Conservation (phyloP, 2,113 vertebrate species). For the Peromyscus californicus region DNA sequence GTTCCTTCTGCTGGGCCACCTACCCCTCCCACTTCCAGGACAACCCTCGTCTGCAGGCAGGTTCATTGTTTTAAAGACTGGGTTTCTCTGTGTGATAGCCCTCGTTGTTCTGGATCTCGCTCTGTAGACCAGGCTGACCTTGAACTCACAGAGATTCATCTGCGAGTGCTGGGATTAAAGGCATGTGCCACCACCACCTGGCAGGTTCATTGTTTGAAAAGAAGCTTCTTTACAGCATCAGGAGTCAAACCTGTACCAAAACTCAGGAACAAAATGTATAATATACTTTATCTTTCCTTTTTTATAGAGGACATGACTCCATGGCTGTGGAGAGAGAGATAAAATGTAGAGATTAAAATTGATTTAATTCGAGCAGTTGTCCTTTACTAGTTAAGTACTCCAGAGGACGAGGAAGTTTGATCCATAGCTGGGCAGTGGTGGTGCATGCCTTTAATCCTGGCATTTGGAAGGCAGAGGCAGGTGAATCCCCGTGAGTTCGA, state of each 20-base stretch:
- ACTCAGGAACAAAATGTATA: not conserved
- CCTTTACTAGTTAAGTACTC: not conserved
- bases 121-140: too few species aligned
- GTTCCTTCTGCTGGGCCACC: not conserved
- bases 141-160: too few species aligned
- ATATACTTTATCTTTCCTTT: not conserved
- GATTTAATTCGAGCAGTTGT: not conserved
- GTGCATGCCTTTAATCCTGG: too few species aligned
- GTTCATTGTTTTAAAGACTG: not conserved
- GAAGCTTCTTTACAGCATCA: not conserved
- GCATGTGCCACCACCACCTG: too few species aligned
- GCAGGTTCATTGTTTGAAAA: not conserved
- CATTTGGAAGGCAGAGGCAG: too few species aligned
- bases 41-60: not conserved
- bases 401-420: not conserved
- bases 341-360: not conserved
- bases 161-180: too few species aligned
- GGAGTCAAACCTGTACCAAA: not conserved
- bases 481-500: too few species aligned
- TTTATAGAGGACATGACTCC: not conserved
- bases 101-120: too few species aligned
- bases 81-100: too few species aligned
- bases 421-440: too few species aligned
- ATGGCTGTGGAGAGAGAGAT: not conserved
- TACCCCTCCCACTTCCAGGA: not conserved